Conservation (phyloP, 2,797 vertebrate species). For the Microctenopoma steveboyesi region DNA sequence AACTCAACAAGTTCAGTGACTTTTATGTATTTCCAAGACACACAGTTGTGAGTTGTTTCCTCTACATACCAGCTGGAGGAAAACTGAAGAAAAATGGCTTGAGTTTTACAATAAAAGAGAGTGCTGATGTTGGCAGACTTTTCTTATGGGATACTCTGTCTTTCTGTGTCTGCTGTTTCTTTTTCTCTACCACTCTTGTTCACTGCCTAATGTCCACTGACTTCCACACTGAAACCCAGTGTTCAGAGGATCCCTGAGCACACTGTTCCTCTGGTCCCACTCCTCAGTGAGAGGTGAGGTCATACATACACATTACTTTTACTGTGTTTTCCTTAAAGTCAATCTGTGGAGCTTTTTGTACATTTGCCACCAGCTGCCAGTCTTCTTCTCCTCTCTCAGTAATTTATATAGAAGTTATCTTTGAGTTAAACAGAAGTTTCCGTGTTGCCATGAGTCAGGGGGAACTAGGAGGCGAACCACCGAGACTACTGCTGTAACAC, state of each 20-base stretch:
- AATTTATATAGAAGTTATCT: not conserved
- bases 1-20: constrained; percentile 56
- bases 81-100: constrained; percentile 59
- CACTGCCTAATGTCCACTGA: constrained; percentile 3
- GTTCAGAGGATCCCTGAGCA: constrained; percentile 8
- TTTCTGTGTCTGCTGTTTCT: constrained; percentile 54
- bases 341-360: not conserved
- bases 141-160: constrained; percentile 55
- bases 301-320: too few species aligned
- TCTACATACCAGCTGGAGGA: constrained; percentile 44
- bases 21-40: constrained; percentile 73
- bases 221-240: too few species aligned
- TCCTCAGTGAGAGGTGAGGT: constrained; percentile 18
- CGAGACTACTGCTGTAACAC: too few species aligned
- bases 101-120: constrained; percentile 52
- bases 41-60: constrained; percentile 60
- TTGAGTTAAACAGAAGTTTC: not conserved
- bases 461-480: too few species aligned
- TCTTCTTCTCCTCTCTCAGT: not conserved
- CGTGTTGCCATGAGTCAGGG: too few species aligned
- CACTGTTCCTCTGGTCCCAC: constrained; percentile 33
- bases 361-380: too few species aligned
- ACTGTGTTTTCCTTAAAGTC: not conserved
- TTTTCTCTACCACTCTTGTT: constrained; percentile 62
- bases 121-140: constrained; percentile 72